A percentile compares a stretch with the other conserved stretches of the same genome.
Conservation (phyloP, 2,113 vertebrate species). For the Isichthys henryi region DNA sequence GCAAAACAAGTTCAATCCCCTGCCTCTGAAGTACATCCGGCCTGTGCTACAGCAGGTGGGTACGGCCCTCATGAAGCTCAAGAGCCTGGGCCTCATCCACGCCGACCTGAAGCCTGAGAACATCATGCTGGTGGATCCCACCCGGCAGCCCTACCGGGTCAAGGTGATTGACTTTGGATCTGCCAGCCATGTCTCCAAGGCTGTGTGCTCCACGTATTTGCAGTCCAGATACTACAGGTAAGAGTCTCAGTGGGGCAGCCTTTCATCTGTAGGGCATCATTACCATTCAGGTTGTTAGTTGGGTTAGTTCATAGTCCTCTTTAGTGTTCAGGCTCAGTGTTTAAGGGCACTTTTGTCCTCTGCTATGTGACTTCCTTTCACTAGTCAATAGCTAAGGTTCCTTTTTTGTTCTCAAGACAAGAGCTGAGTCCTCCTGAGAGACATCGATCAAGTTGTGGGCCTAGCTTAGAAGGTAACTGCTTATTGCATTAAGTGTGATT, state of each 20-base stretch:
- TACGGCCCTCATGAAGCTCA: conserved; percentile 95
- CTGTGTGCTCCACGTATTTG: conserved; percentile 95
- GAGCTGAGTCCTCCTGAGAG: neutral
- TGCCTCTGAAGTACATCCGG: conserved; percentile 94
- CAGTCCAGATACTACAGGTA: conserved; percentile 99
- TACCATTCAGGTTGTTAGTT: neutral
- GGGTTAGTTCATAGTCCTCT: conserved; percentile 19
- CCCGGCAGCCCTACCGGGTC: conserved; percentile 90
- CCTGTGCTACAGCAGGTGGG: conserved; percentile 96
- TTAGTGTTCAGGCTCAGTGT: neutral
- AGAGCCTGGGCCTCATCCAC: conserved; percentile 93
- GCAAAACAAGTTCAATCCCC: conserved; percentile 97
- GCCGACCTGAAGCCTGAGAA: conserved; percentile 98
- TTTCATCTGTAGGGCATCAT: neutral
- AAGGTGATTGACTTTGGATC: conserved; percentile 99
- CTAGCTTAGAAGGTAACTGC: neutral
- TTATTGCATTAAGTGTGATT: conserved; percentile 2
- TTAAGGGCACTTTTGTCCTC: conserved; percentile 11
- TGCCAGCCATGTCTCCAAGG: conserved; percentile 97
- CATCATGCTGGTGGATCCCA: conserved; percentile 97
- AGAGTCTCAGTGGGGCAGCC: conserved; percentile 32
- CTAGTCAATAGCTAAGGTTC: neutral
- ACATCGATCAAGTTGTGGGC: neutral
- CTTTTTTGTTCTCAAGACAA: neutral
- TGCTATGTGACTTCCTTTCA: neutral